Evolutionary conservation across 2,113 vertebrate species (phyloP).

Genomic region (Crocuta crocuta): DNA sequence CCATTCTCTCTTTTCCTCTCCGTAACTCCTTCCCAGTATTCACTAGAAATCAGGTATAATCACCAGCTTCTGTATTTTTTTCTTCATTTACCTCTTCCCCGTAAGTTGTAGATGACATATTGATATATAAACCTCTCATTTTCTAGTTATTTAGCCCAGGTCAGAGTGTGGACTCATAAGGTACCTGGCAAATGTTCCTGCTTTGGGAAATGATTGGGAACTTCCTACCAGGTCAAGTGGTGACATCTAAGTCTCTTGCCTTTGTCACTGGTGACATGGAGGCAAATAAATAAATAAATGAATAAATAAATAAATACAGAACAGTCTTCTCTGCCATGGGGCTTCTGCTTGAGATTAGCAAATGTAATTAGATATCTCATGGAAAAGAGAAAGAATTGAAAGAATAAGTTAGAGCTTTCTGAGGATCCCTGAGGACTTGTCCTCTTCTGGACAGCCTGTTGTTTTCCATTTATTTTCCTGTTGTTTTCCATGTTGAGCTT

Average conservation of each 20-base stretch:
- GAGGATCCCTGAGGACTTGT: neutral
- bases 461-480: constrained; percentile 60
- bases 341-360: constrained; percentile 3
- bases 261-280: constrained; percentile 37
- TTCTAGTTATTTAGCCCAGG: neutral
- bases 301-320: constrained; percentile 39
- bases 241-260: neutral
- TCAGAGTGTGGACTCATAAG: neutral
- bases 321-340: neutral
- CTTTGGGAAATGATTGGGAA: neutral
- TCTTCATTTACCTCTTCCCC: neutral
- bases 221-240: neutral
- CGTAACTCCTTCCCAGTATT: neutral
- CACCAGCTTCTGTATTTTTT: neutral
- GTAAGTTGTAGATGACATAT: neutral
- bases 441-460: constrained; percentile 49
- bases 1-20: neutral
- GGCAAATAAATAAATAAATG: neutral
- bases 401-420: constrained; percentile 18
- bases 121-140: neutral
- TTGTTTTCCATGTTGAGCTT: constrained; percentile 60
- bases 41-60: neutral
- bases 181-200: neutral
- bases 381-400: constrained; percentile 38
- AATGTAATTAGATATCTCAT: neutral